phyloP scores from a whole-genome alignment of 2,888 invertebrate species.

The Drosophila robusta region DNA sequence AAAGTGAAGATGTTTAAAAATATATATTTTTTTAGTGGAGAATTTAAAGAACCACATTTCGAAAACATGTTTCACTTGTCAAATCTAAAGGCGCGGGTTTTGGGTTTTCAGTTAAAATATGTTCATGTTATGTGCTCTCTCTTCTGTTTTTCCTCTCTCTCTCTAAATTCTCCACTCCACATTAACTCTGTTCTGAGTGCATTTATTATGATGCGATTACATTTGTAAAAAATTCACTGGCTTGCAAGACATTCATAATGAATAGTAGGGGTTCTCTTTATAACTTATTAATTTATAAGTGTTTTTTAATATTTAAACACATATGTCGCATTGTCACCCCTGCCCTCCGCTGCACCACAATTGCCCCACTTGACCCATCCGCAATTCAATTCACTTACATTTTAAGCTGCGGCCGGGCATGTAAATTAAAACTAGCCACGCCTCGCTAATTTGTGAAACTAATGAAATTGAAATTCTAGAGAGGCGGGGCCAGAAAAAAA shows the following conservation, averaged over 20 bases:
- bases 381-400: conserved; percentile 42
- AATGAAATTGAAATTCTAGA: conserved; percentile 61
- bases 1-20: too few species aligned
- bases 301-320: conserved; percentile 14
- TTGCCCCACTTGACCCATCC: conserved; percentile 10
- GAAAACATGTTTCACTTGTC: too few species aligned
- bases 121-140: too few species aligned
- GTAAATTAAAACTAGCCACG: conserved; percentile 56
- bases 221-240: conserved; percentile 10
- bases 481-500: conserved; percentile 31
- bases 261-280: neutral
- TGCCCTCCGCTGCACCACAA: neutral
- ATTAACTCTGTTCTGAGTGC: neutral
- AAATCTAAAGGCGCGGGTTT: too few species aligned
- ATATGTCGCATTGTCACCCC: conserved; percentile 8
- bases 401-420: conserved; percentile 39
- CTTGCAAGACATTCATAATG: neutral
- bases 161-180: neutral
- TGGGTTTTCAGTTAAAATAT: too few species aligned
- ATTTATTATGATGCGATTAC: conserved; percentile 1
- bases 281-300: neutral
- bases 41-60: too few species aligned
- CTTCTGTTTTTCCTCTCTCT: neutral
- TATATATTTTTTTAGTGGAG: too few species aligned
- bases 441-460: conserved; percentile 66